Percentiles rank a stretch among this genome's conserved stretches.
Evolutionary conservation across 2,888 invertebrate genomes (phyloP).

Genomic region (Eudemis profundana): DNA sequence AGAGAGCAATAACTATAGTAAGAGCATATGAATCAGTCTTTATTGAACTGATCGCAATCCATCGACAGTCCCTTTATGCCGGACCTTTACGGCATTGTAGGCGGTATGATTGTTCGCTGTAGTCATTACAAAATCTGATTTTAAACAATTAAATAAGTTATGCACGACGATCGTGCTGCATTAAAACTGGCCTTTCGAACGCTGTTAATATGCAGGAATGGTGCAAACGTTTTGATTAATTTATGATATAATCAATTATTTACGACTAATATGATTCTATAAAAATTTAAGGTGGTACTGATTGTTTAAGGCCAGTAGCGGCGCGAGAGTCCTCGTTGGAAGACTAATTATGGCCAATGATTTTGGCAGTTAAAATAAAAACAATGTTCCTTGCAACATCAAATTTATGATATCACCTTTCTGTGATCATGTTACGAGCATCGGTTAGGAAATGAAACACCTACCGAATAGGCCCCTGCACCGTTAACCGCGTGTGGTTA

Average conservation of each 20-base stretch:
- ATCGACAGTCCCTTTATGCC: constrained; percentile 42
- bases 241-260: constrained; percentile 18
- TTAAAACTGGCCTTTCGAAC: constrained; percentile 34
- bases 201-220: constrained; percentile 47
- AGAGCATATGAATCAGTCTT: background rate
- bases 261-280: background rate
- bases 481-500: constrained; percentile 69
- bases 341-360: constrained; percentile 52
- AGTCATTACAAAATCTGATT: constrained; percentile 50
- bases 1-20: constrained; percentile 13
- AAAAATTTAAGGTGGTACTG: constrained; percentile 9
- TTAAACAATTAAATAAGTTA: constrained; percentile 52
- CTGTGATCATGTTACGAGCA: constrained; percentile 69
- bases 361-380: constrained; percentile 46
- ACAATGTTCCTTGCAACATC: constrained; percentile 55
- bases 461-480: constrained; percentile 54
- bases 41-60: constrained; percentile 10
- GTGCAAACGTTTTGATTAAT: constrained; percentile 44
- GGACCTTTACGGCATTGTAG: constrained; percentile 54
- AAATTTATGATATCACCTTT: constrained; percentile 66
- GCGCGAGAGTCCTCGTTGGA: constrained; percentile 17
- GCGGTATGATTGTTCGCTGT: constrained; percentile 46
- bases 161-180: constrained; percentile 41
- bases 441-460: constrained; percentile 73
- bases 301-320: constrained; percentile 20